Evolutionary conservation across 1,140 invertebrate genomes (phyloP).

Genomic region (Rhynchophorus ferrugineus): DNA sequence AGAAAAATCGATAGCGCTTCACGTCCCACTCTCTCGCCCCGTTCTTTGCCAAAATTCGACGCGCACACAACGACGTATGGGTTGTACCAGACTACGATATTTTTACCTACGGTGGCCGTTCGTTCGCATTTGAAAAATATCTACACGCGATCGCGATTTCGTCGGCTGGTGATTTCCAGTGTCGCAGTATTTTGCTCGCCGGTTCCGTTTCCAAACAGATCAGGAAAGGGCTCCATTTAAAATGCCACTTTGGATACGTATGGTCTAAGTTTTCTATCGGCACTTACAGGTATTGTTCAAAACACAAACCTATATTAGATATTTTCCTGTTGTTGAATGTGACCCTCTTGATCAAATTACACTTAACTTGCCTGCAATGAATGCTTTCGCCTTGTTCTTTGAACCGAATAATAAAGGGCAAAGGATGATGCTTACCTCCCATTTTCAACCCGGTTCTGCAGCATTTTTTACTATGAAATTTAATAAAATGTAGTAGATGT

Average conservation of each 20-base stretch:
- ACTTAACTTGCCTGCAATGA: not conserved
- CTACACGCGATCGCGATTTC: conserved; percentile 2
- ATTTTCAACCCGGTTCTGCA: too few species aligned
- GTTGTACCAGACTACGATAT: conserved; percentile 22
- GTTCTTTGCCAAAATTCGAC: conserved; percentile 11
- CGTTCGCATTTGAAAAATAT: conserved; percentile 8
- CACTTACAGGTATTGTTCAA: too few species aligned
- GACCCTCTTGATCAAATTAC: not conserved
- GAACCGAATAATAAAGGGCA: too few species aligned
- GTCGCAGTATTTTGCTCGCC: too few species aligned
- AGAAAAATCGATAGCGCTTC: conserved; percentile 23
- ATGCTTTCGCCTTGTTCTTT: too few species aligned
- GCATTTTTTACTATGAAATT: too few species aligned
- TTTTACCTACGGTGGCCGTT: conserved; percentile 10
- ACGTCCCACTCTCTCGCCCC: conserved; percentile 2
- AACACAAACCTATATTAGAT: too few species aligned
- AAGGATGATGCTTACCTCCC: too few species aligned
- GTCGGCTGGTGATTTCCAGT: too few species aligned
- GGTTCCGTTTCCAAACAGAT: too few species aligned
- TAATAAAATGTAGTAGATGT: too few species aligned
- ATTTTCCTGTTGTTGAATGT: not conserved
- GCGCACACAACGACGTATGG: conserved; percentile 23
- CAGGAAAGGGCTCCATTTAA: not conserved
- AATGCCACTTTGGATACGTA: conserved; percentile 5
- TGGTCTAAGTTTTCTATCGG: not conserved